phyloP scores from a whole-genome alignment of 2,113 vertebrate genomes.

The Terrapene triunguis region DNA sequence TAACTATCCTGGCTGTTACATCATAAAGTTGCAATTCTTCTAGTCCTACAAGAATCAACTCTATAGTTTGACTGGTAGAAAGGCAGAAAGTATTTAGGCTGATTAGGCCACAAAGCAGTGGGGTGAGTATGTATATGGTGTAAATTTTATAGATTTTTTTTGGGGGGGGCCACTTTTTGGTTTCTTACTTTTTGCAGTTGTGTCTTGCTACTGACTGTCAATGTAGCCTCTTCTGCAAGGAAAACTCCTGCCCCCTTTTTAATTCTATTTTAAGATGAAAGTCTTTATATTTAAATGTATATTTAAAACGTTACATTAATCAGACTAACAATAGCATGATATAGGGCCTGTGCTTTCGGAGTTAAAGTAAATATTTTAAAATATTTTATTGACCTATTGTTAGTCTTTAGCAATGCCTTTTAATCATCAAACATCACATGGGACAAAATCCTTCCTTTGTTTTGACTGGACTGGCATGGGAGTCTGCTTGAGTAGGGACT shows the following conservation, averaged over 20 bases:
- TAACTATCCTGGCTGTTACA: slow-evolving; percentile 63
- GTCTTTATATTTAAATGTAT: slow-evolving; percentile 59
- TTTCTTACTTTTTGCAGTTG: background rate
- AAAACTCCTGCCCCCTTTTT: slow-evolving; percentile 52
- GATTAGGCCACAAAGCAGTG: slow-evolving; percentile 29
- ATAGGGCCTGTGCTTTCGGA: slow-evolving; percentile 54
- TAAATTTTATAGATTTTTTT: slow-evolving; percentile 71
- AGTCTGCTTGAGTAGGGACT: background rate
- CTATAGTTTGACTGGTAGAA: slow-evolving; percentile 23
- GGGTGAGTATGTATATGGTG: background rate
- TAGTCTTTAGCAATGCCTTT: background rate
- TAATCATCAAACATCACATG: background rate
- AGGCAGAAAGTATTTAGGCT: slow-evolving; percentile 47
- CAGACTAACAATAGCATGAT: slow-evolving; percentile 67
- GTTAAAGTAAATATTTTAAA: slow-evolving; percentile 60
- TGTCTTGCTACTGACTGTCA: slow-evolving; percentile 16
- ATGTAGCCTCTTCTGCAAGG: slow-evolving; percentile 34
- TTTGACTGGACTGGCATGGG: background rate
- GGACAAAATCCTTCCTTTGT: background rate
- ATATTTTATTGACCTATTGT: slow-evolving; percentile 72
- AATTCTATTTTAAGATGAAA: background rate
- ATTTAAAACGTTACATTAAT: slow-evolving; percentile 62
- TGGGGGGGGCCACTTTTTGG: slow-evolving; percentile 52
- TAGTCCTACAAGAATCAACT: background rate
- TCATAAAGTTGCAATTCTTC: slow-evolving; percentile 55